Base-by-base conservation (phyloP, 2,797 vertebrate genomes). In the Nyctalus aviator region DNA sequence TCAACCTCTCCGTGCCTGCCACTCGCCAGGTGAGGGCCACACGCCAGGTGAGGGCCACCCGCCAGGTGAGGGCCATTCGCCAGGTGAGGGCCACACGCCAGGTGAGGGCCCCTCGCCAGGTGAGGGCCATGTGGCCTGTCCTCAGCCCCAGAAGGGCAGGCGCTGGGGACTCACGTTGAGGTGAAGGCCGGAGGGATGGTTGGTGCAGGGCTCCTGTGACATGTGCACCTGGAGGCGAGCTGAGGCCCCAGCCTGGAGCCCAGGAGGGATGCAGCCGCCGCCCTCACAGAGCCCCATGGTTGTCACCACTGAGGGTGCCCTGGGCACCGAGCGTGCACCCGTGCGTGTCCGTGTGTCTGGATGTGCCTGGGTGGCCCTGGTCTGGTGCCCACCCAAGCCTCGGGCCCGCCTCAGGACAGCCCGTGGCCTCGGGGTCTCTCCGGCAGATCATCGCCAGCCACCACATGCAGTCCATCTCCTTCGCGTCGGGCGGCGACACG, bases 401-500 rank as follows among this genome's bases (percentile, higher is more conserved):
- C 27, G 1, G 23, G 27, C 13, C n/a, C 83, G 57, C 48, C 78
- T 3, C 6, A 76, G 2, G 11, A 27, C 17, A 3, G 48, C 14
- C 66, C 1, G 10, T 93, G 90, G 92, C 66, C 30, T 7, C 15
- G 1, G 83, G 88, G 10, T 93, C 17, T 96, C 82, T 97, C 95
- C 95, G 32, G 32, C 21, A 99, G 99, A 98, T 99, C 98, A 99
- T 99, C 0, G 99, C 99, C 41, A 99, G 99, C 96, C 99, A 99
- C 96, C 99, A 99, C 90, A 99, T 99, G 99, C 99, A 99, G 97
- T 99, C 99, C 93, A 99, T 99, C 98, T 99, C 99, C 88, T 99
- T 99, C 0, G 99, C 99, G 2, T 99, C 99, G 0, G 99, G 99
- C 0, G 99, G 99, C 62, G 99, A 99, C 97, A 99, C 98, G 96